Base-by-base conservation (phyloP, 2,113 vertebrate genomes). In the Elanoides forficatus region DNA sequence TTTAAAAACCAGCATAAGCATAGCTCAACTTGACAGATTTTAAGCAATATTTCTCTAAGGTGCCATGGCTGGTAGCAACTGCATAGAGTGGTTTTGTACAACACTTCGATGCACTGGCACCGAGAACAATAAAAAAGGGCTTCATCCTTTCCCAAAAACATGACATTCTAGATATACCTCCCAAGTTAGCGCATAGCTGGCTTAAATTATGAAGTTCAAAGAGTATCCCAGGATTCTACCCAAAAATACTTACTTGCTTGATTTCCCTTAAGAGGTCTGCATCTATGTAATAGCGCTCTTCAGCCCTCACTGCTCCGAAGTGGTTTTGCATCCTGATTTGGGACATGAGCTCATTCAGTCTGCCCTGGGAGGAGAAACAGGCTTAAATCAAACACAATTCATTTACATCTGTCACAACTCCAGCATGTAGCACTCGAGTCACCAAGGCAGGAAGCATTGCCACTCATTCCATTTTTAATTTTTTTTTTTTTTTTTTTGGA, bases 251-350 rank as follows among this genome's bases (percentile, higher is more conserved):
- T 90, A 99, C 99, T 95, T 99, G 99, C 97, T 98, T 99, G 97
- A 99, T 99, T 97, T 99, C 99, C 95, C 98, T 93, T 89, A 99
- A 97, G 23, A 99, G 99, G 91, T 99, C 99, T 27, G 98, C 98
- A 40, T 99, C 99, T 7, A 99, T 98, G 34, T 98, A 99, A 71
- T 99, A 99, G 18, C 98, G 99, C 89, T 99, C 99, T 67, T 99
- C 99, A 10, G 99, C 99, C 78, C 98, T 98, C 79, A 99, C 99
- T 6, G 99, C 98, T 78, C 99, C 99, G 62, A 99, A 99, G 87
- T 99, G 99, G 95, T 99, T 99, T 97, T 99, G 99, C 99, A 99
- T 99, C 63, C 99, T 98, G 95, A 99, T 99, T 86, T 99, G 99
- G 75, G 99, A 99, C 99, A 99, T 99, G 55, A 99, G 98, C 95